Base-by-base conservation (phyloP, 2,888 invertebrate genomes). In the Caenorhabditis angaria region DNA sequence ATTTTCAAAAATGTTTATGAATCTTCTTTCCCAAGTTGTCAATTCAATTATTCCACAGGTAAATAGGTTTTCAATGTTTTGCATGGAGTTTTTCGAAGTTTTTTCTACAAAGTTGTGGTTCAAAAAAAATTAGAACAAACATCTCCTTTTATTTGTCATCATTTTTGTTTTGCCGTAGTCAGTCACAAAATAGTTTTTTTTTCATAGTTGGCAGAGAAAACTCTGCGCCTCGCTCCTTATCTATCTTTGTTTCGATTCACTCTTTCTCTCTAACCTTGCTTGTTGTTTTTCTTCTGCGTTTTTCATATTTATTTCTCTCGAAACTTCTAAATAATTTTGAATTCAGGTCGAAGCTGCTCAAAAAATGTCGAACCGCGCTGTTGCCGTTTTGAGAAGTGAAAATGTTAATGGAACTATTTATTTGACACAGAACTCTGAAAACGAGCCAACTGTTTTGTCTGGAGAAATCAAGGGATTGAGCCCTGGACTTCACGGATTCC, bases 401-500 rank as follows among this genome's bases (percentile, higher is more conserved):
- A 63, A 55, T 24, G 83, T 81, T 20, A 51, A 66, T n/a, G 85
- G 85, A 70, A 80, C 79, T 51, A 69, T 85, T 48, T 81, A 76
- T 70, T 76, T 85, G 55, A 72, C 76, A 24, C 85, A 87, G 83
- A 75, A 66, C 35, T 74, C 70, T 32, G 82, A 82, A 29, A 75
- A 74, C 14, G 73, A 74, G 27, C 84, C 83, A 58, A 78, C 81
- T 8, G 61, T 64, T 24, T 78, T 87, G 65, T 64, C 74, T 48
- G 87, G 87, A 47, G 82, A 86, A 61, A 83, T 87, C 71, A 77
- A 57, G 25, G 87, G 87, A 28, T 70, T 87, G 48, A 65, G 76
- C n/a, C 80, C 82, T 24, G 87, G 87, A 24, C 63, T 76, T n/a
- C 88, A 87, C 70, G 88, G 87, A 29, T 88, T 87, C 78, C 87